A percentile compares a stretch with the other conserved stretches of the same genome.
Conservation (phyloP, 2,888 invertebrate species). For the Apodemia hepburni region DNA sequence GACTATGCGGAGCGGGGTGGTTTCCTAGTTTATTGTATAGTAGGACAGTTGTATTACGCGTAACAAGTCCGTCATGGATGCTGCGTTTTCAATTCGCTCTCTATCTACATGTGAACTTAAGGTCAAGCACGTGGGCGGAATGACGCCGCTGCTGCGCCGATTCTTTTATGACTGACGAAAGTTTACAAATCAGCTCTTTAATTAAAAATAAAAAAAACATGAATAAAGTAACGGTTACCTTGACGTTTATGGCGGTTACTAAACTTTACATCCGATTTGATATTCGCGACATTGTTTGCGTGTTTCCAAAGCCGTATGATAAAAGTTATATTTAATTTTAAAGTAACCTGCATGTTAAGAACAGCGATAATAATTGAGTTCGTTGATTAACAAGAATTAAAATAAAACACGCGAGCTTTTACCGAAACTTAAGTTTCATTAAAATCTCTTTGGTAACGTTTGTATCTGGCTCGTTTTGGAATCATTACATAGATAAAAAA, state of each 20-base stretch:
- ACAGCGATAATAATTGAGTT: no score
- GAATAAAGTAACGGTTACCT: neutral
- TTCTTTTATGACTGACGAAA: neutral
- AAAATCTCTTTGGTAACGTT: no score
- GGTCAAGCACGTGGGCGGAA: constrained; percentile 8
- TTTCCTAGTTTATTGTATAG: no score
- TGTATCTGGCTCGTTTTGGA: no score
- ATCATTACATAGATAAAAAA: no score
- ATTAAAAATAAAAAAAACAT: neutral
- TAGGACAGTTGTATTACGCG: neutral
- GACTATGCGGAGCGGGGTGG: no score
- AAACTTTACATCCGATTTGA: neutral
- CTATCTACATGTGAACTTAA: neutral
- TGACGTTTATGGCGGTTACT: neutral
- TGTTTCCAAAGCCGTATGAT: neutral
- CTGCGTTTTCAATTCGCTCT: neutral
- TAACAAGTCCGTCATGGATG: neutral
- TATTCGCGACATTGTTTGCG: neutral
- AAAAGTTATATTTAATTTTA: no score
- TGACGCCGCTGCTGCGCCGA: neutral
- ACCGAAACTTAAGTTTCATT: no score
- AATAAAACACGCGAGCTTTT: no score
- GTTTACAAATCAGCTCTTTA: neutral
- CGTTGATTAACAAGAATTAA: no score
- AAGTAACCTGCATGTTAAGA: no score